Conservation (phyloP, 2,888 invertebrate species). For the Mamestra brassicae region DNA sequence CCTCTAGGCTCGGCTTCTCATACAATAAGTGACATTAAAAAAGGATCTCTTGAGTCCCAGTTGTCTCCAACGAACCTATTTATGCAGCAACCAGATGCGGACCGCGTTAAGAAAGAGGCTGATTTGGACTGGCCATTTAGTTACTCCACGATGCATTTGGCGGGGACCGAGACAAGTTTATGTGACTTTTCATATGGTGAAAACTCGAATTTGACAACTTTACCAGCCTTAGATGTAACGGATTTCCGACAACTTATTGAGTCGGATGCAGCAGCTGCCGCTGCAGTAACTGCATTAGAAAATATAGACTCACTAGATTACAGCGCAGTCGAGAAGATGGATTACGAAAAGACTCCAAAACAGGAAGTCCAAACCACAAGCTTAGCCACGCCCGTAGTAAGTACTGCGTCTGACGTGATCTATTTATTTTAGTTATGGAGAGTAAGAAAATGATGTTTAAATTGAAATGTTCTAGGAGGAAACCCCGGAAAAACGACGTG, state of each 20-base stretch:
- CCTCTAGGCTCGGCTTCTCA: constrained; percentile 8
- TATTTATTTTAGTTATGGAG: not conserved
- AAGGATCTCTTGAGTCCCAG: constrained; percentile 42
- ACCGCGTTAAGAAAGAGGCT: constrained; percentile 76
- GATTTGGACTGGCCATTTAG: constrained; percentile 78
- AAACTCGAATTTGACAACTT: constrained; percentile 71
- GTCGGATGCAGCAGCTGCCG: constrained; percentile 37
- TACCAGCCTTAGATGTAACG: constrained; percentile 75
- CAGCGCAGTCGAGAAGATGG: constrained; percentile 61
- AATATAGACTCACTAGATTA: constrained; percentile 71
- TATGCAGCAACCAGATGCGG: constrained; percentile 72
- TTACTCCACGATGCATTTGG: constrained; percentile 69
- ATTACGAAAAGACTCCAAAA: constrained; percentile 72
- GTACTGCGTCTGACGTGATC: constrained; percentile 34
- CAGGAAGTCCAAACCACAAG: constrained; percentile 72
- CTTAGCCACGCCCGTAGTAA: constrained; percentile 73
- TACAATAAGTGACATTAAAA: constrained; percentile 67
- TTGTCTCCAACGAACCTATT: constrained; percentile 63
- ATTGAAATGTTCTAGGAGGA: constrained; percentile 67
- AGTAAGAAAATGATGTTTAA: not conserved
- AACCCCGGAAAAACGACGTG: constrained; percentile 67
- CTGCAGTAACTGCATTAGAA: constrained; percentile 72
- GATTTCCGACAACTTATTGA: constrained; percentile 75
- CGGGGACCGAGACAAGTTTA: constrained; percentile 76
- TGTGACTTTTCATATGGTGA: constrained; percentile 84